phyloP scores from a whole-genome alignment of 2,113 vertebrate species.

The Antigone vipio region DNA sequence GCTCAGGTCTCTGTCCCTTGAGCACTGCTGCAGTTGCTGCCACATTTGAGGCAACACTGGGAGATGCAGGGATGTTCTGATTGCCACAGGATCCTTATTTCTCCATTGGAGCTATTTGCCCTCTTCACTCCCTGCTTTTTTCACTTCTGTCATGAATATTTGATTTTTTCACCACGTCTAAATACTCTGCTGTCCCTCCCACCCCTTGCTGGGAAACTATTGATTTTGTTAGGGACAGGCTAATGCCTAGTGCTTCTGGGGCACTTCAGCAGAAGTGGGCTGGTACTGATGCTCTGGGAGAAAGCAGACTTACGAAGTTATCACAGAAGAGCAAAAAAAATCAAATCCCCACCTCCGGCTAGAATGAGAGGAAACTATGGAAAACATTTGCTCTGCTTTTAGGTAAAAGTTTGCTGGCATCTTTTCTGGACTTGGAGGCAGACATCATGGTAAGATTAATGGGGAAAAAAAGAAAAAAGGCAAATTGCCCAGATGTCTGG shows the following conservation, averaged over 20 bases:
- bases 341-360: neutral
- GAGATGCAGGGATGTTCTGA: neutral
- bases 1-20: neutral
- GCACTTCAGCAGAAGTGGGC: neutral
- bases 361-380: neutral
- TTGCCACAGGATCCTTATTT: neutral
- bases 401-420: neutral
- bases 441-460: neutral
- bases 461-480: neutral
- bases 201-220: neutral
- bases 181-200: neutral
- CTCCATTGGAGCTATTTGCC: neutral
- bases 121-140: neutral
- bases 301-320: neutral
- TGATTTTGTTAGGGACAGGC: neutral
- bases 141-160: neutral
- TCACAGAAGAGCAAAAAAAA: neutral
- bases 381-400: neutral
- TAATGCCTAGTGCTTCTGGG: neutral
- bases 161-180: neutral
- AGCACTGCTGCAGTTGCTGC: neutral
- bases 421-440: neutral
- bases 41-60: neutral
- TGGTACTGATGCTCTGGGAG: neutral
- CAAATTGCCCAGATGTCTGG: neutral